Conservation (phyloP, 1,140 invertebrate genomes). For the Frieseomelitta varia region DNA sequence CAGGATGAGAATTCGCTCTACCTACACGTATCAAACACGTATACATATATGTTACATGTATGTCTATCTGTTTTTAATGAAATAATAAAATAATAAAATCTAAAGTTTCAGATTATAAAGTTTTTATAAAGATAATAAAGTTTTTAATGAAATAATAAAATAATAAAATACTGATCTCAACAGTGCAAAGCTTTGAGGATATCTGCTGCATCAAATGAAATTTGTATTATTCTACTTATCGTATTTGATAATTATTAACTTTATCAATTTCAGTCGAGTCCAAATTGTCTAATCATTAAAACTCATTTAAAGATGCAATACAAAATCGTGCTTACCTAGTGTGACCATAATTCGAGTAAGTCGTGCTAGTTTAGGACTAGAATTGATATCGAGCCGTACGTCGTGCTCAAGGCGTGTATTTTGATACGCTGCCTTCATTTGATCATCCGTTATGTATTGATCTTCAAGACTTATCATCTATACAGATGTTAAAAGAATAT, state of each 20-base stretch:
- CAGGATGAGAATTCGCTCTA: constrained; percentile 45
- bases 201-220: too few species aligned
- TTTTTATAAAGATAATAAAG: too few species aligned
- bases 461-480: constrained; percentile 57
- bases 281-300: too few species aligned
- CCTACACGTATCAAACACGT: constrained; percentile 27
- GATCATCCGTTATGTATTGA: constrained; percentile 29
- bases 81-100: too few species aligned
- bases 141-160: too few species aligned
- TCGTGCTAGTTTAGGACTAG: constrained; percentile 41
- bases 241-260: too few species aligned
- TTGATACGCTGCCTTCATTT: constrained; percentile 55
- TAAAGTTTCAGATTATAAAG: too few species aligned
- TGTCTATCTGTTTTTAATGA: not conserved
- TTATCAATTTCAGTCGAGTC: too few species aligned
- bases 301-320: not conserved
- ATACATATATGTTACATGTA: not conserved
- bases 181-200: too few species aligned
- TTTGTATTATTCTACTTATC: not conserved
- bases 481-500: too few species aligned
- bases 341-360: constrained; percentile 64
- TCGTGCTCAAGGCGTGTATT: constrained; percentile 56
- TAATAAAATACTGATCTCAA: too few species aligned
- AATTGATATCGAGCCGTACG: constrained; percentile 57
- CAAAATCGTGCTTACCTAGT: constrained; percentile 32